Evolutionary conservation across 2,113 vertebrate genomes (phyloP).

Genomic region (Furnarius figulus): DNA sequence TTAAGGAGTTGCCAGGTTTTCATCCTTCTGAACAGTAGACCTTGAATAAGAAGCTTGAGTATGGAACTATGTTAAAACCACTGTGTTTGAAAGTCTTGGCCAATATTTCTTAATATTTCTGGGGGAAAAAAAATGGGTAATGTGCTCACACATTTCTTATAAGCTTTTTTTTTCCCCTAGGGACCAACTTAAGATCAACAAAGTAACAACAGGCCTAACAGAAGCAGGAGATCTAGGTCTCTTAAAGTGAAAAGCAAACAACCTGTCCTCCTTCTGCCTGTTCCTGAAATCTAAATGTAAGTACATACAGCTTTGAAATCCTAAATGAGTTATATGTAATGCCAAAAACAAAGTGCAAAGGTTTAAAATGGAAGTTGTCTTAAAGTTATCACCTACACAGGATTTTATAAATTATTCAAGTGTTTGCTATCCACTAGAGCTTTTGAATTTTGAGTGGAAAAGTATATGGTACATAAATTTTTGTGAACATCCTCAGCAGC

Average conservation of each 20-base stretch:
- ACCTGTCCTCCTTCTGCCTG: background rate
- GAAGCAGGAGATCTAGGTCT: background rate
- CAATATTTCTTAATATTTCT: background rate
- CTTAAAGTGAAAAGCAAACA: slow-evolving; percentile 11
- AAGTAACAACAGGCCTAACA: background rate
- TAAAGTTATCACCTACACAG: slow-evolving; percentile 33
- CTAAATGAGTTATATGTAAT: background rate
- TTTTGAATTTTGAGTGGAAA: slow-evolving; percentile 48
- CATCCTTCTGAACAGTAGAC: slow-evolving; percentile 22
- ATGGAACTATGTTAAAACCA: background rate
- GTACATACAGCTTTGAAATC: slow-evolving; percentile 57
- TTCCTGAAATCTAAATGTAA: slow-evolving; percentile 70
- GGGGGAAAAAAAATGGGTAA: background rate
- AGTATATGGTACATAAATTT: slow-evolving; percentile 27
- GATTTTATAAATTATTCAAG: slow-evolving; percentile 8
- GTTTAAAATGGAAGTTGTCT: slow-evolving; percentile 48
- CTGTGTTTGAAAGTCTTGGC: background rate
- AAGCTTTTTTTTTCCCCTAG: slow-evolving; percentile 48
- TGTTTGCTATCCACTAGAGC: slow-evolving; percentile 34
- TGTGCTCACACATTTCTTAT: background rate
- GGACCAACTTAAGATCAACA: slow-evolving; percentile 14
- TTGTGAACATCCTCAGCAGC: slow-evolving; percentile 27
- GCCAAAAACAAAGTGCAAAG: slow-evolving; percentile 18
- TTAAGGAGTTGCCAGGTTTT: slow-evolving; percentile 7
- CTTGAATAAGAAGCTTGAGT: background rate